Conservation (phyloP, 2,888 invertebrate genomes). For the Luperina testacea region DNA sequence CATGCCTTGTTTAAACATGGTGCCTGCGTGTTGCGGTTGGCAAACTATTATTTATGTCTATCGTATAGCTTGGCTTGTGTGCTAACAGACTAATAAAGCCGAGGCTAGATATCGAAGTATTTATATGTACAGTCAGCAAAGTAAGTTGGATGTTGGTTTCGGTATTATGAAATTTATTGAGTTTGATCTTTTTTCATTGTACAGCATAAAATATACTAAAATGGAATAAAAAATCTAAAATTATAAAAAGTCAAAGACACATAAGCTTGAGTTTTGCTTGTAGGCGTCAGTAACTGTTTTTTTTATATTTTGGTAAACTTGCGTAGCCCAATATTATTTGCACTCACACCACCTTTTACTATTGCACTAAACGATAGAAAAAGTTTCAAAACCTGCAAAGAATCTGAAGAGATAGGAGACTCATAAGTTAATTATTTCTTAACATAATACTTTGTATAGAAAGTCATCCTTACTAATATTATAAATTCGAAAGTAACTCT, state of each 20-base stretch:
- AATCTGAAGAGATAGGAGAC: too few species aligned
- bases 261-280: too few species aligned
- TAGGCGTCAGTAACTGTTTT: too few species aligned
- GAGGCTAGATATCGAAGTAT: neutral
- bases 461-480: too few species aligned
- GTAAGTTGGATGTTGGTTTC: neutral
- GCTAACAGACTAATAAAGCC: conserved; percentile 23
- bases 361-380: neutral
- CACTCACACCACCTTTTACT: neutral
- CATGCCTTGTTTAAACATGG: conserved; percentile 37
- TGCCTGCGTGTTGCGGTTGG: conserved; percentile 24
- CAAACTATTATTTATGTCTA: conserved; percentile 38
- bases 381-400: neutral
- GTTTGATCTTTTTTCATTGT: too few species aligned
- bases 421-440: too few species aligned
- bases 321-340: neutral
- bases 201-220: too few species aligned
- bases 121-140: neutral
- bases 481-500: too few species aligned
- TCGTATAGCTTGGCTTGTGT: conserved; percentile 28
- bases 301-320: neutral
- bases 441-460: too few species aligned
- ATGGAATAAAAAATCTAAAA: too few species aligned
- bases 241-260: too few species aligned
- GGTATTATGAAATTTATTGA: neutral